A percentile compares a stretch with the other conserved stretches of the same genome.
phyloP scores from a whole-genome alignment of 2,113 vertebrate species.

The Oreochromis niloticus region DNA sequence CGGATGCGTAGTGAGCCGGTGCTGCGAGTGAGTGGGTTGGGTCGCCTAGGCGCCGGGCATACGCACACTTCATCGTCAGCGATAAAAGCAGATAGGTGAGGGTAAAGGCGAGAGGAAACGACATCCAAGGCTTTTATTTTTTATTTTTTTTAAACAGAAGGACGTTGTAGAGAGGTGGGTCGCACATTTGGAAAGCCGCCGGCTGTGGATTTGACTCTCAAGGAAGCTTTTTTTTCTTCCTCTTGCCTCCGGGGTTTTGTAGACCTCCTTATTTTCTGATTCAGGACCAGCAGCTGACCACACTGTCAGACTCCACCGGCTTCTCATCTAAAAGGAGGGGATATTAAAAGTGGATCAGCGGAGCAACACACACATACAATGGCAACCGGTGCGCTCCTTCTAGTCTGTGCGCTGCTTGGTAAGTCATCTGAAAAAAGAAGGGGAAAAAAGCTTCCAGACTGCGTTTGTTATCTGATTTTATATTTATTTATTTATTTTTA shows the following conservation, averaged over 20 bases:
- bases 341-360: conserved; percentile 38
- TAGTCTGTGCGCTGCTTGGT: conserved; percentile 65
- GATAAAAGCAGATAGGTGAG: conserved; percentile 14
- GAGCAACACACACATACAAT: conserved; percentile 55
- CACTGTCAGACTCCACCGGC: not conserved
- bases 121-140: not conserved
- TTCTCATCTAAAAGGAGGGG: conserved; percentile 1
- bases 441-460: not conserved
- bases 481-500: not conserved
- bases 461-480: not conserved
- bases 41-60: conserved; percentile 55
- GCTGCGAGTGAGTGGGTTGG: conserved; percentile 59
- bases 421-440: conserved; percentile 34
- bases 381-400: conserved; percentile 66
- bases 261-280: not conserved
- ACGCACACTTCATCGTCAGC: conserved; percentile 21
- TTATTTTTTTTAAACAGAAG: not conserved
- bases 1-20: conserved; percentile 52
- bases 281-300: conserved; percentile 3
- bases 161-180: conserved; percentile 10
- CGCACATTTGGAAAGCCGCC: conserved; percentile 3
- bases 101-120: conserved; percentile 1
- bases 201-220: conserved; percentile 37
- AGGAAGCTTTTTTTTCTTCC: not conserved
- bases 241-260: not conserved